Percentiles rank a stretch among this genome's conserved stretches.
Conservation (phyloP, 2,888 invertebrate species). For the Dolomedes plantarius region DNA sequence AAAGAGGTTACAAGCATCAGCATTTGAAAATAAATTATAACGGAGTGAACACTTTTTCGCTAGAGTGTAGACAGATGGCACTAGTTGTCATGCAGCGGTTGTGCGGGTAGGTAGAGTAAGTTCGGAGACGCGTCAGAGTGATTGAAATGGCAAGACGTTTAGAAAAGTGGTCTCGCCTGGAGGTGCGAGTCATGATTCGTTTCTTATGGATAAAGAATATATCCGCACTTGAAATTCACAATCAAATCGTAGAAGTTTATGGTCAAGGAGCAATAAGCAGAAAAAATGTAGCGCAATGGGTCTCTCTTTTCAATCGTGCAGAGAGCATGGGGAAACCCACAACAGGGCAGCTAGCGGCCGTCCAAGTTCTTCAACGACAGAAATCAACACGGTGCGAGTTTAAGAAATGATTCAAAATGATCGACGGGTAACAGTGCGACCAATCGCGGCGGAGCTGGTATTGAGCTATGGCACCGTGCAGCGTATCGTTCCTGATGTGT, state of each 20-base stretch:
- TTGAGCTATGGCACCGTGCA: constrained; percentile 22
- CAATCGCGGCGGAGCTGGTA: constrained; percentile 22
- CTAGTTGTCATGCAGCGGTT: too few relatives aligned
- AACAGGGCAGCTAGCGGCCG: constrained; percentile 21
- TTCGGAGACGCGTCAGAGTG: too few relatives aligned
- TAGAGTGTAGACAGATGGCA: too few relatives aligned
- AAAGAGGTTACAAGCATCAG: too few relatives aligned
- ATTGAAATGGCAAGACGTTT: too few relatives aligned
- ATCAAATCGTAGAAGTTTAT: constrained; percentile 23
- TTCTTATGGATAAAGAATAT: constrained; percentile 12
- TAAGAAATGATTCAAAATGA: constrained; percentile 28
- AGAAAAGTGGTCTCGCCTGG: too few relatives aligned
- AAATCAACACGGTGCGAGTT: constrained; percentile 9
- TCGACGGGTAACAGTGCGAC: neutral
- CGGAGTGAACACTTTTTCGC: too few relatives aligned
- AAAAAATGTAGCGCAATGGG: constrained; percentile 26
- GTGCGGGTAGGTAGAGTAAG: too few relatives aligned
- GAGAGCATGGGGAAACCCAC: constrained; percentile 27
- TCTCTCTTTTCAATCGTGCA: constrained; percentile 23
- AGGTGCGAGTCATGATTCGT: too few relatives aligned
- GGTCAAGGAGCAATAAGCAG: constrained; percentile 17
- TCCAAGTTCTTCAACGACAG: constrained; percentile 12
- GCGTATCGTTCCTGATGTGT: constrained; percentile 26
- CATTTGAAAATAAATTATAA: too few relatives aligned
- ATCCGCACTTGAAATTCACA: constrained; percentile 13